These are phyloP conservation scores for Temnothorax nylanderi DNA, from an alignment of 1,140 invertebrate species.

Conservation along the genomic window DNA sequence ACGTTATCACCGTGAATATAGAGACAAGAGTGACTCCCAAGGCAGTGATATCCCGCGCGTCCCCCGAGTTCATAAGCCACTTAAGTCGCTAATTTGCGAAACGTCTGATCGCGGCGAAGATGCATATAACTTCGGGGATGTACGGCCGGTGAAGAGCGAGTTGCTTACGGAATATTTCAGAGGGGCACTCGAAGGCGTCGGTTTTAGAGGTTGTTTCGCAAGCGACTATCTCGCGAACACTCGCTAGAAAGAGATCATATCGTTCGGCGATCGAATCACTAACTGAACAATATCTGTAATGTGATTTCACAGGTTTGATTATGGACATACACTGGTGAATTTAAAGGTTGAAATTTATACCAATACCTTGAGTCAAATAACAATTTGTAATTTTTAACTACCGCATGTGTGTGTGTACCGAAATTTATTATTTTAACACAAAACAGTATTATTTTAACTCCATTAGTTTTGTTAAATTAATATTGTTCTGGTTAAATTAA, in stretches of 20 bases:
- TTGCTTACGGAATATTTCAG: constrained; percentile 4
- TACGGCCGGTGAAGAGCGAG: neutral
- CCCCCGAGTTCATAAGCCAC: constrained; percentile 49
- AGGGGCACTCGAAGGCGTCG: neutral
- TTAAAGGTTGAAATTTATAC: too few relatives aligned
- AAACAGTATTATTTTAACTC: too few relatives aligned
- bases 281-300: neutral
- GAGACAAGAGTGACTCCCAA: constrained; percentile 35
- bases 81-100: constrained; percentile 57
- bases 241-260: neutral
- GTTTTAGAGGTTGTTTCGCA: neutral
- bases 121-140: neutral
- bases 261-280: neutral
- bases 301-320: neutral
- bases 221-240: neutral
- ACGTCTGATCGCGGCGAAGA: constrained; percentile 28
- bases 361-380: too few relatives aligned
- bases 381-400: too few relatives aligned
- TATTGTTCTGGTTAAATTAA: too few relatives aligned
- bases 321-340: too few relatives aligned
- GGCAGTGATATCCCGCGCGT: constrained; percentile 14
- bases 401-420: too few relatives aligned
- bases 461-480: too few relatives aligned
- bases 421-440: too few relatives aligned
- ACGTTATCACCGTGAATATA: constrained; percentile 45